Conservation (phyloP, 2,888 invertebrate species). For the Acleris laterana region DNA sequence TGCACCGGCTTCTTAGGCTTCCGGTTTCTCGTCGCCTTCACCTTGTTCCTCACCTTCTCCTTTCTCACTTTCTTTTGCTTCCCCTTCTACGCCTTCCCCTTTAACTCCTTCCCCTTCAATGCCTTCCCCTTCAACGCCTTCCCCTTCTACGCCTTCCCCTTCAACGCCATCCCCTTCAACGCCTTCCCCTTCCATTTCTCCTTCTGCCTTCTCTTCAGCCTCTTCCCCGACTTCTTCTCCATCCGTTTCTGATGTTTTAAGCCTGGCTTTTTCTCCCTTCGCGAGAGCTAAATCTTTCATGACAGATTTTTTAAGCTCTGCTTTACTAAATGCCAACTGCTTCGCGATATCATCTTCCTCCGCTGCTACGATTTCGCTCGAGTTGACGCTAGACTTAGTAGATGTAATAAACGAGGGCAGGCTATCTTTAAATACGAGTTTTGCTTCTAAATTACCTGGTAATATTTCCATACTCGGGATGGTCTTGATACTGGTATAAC, state of each 20-base stretch:
- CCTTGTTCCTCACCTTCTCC: constrained; percentile 35
- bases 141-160: constrained; percentile 47
- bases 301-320: constrained; percentile 70
- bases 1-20: background rate
- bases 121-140: constrained; percentile 51
- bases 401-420: constrained; percentile 68
- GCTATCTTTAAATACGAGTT: constrained; percentile 59
- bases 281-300: constrained; percentile 67
- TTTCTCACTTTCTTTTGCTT: constrained; percentile 42
- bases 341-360: constrained; percentile 56
- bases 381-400: constrained; percentile 54
- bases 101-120: constrained; percentile 27
- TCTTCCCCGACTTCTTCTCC: background rate
- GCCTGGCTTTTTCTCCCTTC: constrained; percentile 12
- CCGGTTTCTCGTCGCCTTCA: constrained; percentile 30
- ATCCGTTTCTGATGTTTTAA: constrained; percentile 40
- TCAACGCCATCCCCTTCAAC: constrained; percentile 21
- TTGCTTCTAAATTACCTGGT: constrained; percentile 50
- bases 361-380: constrained; percentile 49
- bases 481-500: constrained; percentile 65
- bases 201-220: constrained; percentile 13
- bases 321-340: constrained; percentile 62
- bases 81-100: constrained; percentile 40
- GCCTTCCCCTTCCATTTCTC: constrained; percentile 46
- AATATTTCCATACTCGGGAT: constrained; percentile 68